Conservation (phyloP, 2,797 vertebrate species). For the Sebastes taczanowskii region DNA sequence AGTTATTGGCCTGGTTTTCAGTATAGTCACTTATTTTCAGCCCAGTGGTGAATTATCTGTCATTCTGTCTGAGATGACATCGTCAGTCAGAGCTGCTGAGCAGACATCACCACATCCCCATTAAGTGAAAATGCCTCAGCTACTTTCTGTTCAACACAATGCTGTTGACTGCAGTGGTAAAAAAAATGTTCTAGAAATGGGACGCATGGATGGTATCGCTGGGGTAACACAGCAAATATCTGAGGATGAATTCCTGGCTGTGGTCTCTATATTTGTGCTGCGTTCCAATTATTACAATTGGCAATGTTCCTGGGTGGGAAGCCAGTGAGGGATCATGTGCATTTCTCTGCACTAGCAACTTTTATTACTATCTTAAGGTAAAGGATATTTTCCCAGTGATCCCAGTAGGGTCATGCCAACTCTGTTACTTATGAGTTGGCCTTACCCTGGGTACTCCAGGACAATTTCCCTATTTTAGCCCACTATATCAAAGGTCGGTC, state of each 20-base stretch:
- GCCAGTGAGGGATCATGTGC: not conserved
- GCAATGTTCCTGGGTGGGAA: not conserved
- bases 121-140: constrained; percentile 47
- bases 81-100: constrained; percentile 50
- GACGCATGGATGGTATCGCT: not conserved
- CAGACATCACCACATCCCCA: constrained; percentile 37
- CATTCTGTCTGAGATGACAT: constrained; percentile 28
- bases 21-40: constrained; percentile 33
- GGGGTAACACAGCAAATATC: too few species aligned
- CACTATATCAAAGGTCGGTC: too few species aligned
- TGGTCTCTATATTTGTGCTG: too few species aligned
- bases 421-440: too few species aligned
- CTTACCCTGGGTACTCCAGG: too few species aligned
- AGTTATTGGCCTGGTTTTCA: constrained; percentile 21
- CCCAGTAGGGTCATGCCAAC: too few species aligned
- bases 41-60: constrained; percentile 23
- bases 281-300: not conserved
- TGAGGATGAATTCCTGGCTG: too few species aligned
- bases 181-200: constrained; percentile 4
- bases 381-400: too few species aligned
- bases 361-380: too few species aligned
- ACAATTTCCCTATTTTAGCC: too few species aligned
- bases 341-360: too few species aligned
- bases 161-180: not conserved
- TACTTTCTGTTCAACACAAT: constrained; percentile 7